phyloP scores from a whole-genome alignment of 2,888 invertebrate genomes.

The Cosmorhoe ocellata region DNA sequence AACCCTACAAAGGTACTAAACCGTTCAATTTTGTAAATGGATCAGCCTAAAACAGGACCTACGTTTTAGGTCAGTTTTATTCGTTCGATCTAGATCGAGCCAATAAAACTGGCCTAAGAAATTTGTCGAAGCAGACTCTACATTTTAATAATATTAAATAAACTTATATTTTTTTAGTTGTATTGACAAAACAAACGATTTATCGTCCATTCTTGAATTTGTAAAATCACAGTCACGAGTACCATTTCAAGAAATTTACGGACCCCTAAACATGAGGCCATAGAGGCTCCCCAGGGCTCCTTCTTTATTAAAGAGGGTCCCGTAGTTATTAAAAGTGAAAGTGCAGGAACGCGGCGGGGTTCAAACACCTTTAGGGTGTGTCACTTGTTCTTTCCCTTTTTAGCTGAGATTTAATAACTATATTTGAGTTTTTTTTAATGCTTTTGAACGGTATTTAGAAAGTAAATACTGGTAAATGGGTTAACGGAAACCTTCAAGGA shows the following conservation, averaged over 20 bases:
- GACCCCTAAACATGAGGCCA: constrained; percentile 54
- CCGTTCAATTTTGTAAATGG: constrained; percentile 27
- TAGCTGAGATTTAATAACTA: constrained; percentile 38
- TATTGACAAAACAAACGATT: background rate
- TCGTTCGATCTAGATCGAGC: constrained; percentile 3
- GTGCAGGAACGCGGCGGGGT: constrained; percentile 50
- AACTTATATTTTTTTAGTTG: too few species aligned
- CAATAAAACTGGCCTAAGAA: too few species aligned
- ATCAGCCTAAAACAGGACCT: constrained; percentile 9
- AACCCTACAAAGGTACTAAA: constrained; percentile 2
- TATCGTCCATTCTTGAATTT: constrained; percentile 32
- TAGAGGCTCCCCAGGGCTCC: constrained; percentile 59
- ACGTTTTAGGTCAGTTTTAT: constrained; percentile 15
- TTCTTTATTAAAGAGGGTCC: constrained; percentile 74
- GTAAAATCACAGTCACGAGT: constrained; percentile 65
- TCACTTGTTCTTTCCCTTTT: constrained; percentile 42
- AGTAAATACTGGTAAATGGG: too few species aligned
- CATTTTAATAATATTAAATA: too few species aligned
- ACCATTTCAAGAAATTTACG: constrained; percentile 53
- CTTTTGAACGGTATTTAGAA: too few species aligned
- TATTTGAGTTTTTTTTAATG: background rate
- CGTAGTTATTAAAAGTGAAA: constrained; percentile 69
- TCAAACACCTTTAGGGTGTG: constrained; percentile 64
- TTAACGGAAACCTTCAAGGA: too few species aligned
- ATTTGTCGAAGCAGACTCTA: too few species aligned